phyloP scores from a whole-genome alignment of 2,797 vertebrate species.

The Oryzias sinensis region DNA sequence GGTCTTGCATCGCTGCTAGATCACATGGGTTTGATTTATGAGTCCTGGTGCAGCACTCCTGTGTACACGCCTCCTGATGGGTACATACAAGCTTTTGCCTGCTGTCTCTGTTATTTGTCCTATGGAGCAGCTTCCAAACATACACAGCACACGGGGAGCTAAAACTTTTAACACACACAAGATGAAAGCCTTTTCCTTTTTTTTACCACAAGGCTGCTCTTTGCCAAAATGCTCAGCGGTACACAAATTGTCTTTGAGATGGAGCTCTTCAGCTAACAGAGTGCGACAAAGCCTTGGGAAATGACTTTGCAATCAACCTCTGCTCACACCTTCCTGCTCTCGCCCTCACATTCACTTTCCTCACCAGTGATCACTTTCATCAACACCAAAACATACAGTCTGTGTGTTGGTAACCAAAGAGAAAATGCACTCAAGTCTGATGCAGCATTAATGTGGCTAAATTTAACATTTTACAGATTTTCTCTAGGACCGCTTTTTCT shows the following conservation, averaged over 20 bases:
- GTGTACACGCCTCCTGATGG: neutral
- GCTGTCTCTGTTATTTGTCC: neutral
- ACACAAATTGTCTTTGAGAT: conserved; percentile 67
- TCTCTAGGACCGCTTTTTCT: neutral
- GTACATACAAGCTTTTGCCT: neutral
- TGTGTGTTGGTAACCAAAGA: conserved; percentile 31
- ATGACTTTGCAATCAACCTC: conserved; percentile 68
- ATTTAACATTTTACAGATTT: neutral
- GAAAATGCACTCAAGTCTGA: conserved; percentile 17
- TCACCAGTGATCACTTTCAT: conserved; percentile 23
- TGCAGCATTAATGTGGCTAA: conserved; percentile 11
- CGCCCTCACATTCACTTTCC: conserved; percentile 14
- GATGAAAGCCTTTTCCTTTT: conserved; percentile 6
- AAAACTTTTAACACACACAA: conserved; percentile 8
- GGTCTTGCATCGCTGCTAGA: conserved; percentile 14
- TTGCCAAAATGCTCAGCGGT: conserved; percentile 51
- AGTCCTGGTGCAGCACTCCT: neutral
- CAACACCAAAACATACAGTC: conserved; percentile 27
- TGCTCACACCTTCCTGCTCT: conserved; percentile 47
- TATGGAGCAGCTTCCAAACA: neutral
- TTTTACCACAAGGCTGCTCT: conserved; percentile 31
- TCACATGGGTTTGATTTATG: conserved; percentile 25
- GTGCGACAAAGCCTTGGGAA: conserved; percentile 67
- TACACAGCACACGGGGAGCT: neutral
- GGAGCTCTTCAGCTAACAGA: conserved; percentile 64